These are phyloP conservation scores for Brachylomia viminalis DNA, from an alignment of 2,888 invertebrate genomes.

Conservation along the genomic window DNA sequence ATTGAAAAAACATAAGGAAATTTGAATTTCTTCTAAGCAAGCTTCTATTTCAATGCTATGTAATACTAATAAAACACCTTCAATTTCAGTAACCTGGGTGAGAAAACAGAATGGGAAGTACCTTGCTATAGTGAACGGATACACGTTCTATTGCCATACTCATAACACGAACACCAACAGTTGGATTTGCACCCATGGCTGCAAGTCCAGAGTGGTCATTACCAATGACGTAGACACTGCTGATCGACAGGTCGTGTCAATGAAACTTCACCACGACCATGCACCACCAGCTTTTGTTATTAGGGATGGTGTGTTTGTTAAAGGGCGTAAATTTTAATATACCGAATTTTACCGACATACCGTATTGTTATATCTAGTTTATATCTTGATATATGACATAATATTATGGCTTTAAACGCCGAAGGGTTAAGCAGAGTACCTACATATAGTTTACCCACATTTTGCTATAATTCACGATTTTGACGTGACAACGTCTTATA, in stretches of 20 bases:
- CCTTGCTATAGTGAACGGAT: constrained; percentile 55
- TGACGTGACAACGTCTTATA: no score
- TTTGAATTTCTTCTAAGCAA: not conserved
- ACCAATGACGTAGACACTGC: constrained; percentile 1
- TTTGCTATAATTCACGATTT: not conserved
- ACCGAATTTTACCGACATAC: not conserved
- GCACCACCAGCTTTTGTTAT: constrained; percentile 42
- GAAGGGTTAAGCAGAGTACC: not conserved
- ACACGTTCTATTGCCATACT: constrained; percentile 25
- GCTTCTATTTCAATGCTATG: not conserved
- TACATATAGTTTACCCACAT: no score
- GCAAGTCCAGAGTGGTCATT: constrained; percentile 21
- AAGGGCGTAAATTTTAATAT: not conserved
- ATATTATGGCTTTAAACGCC: not conserved
- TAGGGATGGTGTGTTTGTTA: constrained; percentile 34
- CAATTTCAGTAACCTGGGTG: constrained; percentile 44
- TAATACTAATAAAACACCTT: not conserved
- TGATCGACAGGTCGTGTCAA: constrained; percentile 5
- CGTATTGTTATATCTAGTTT: not conserved
- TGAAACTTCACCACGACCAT: constrained; percentile 49
- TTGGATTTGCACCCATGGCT: constrained; percentile 58
- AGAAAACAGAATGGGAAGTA: constrained; percentile 58
- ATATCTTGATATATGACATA: not conserved
- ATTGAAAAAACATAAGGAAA: not conserved
- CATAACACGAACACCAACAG: not conserved